Evolutionary conservation across 1,140 invertebrate genomes (phyloP).

Genomic region (Drosophila eugracilis): DNA sequence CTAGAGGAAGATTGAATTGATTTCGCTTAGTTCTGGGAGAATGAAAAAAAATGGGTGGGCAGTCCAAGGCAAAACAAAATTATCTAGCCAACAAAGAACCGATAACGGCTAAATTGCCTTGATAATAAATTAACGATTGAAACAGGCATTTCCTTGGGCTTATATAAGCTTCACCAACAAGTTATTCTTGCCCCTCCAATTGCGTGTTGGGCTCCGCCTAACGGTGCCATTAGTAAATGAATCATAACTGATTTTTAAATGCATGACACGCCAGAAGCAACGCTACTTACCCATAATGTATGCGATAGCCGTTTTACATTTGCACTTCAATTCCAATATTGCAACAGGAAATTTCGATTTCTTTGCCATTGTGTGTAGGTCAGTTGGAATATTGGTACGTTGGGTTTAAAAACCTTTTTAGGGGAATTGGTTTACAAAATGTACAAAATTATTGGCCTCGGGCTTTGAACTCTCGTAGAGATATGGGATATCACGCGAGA

Average conservation of each 20-base stretch:
- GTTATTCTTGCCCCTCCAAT: slow-evolving; percentile 15
- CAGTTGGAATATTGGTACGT: slow-evolving; percentile 10
- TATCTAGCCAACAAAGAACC: slow-evolving; percentile 13
- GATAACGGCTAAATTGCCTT: slow-evolving; percentile 18
- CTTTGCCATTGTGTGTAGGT: slow-evolving; percentile 55
- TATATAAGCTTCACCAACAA: slow-evolving; percentile 17
- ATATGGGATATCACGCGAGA: neutral
- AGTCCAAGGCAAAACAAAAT: neutral
- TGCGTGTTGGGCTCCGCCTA: slow-evolving; percentile 36
- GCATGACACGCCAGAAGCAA: slow-evolving; percentile 44
- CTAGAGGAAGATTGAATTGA: too few relatives aligned
- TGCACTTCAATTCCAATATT: slow-evolving; percentile 10
- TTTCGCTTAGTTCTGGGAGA: neutral
- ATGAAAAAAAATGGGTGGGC: neutral
- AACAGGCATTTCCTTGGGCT: slow-evolving; percentile 25
- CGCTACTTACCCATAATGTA: neutral
- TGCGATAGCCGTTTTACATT: slow-evolving; percentile 28
- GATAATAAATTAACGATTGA: slow-evolving; percentile 25
- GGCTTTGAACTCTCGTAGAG: neutral
- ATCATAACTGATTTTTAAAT: slow-evolving; percentile 60
- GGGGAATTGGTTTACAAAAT: slow-evolving; percentile 2
- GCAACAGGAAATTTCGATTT: slow-evolving; percentile 74
- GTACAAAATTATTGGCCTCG: neutral
- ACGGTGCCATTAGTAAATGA: slow-evolving; percentile 61
- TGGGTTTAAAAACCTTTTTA: slow-evolving; percentile 56